phyloP scores from a whole-genome alignment of 2,797 vertebrate species.

The Lacerta viridis region DNA sequence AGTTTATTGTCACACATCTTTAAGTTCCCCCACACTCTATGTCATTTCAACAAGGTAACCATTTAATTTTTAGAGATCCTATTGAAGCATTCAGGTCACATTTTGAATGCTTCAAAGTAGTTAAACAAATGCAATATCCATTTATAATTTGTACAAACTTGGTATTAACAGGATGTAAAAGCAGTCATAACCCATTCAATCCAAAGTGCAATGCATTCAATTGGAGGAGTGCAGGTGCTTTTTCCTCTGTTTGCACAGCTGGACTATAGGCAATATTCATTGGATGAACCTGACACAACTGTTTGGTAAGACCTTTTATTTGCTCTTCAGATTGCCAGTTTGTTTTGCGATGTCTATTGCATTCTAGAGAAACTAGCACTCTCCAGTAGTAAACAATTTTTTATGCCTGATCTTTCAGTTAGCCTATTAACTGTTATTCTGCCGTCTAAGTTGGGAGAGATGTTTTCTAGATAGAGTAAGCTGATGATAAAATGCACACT shows the following conservation, averaged over 20 bases:
- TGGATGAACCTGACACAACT: conserved; percentile 91
- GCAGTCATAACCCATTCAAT: conserved; percentile 97
- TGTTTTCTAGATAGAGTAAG: conserved; percentile 2
- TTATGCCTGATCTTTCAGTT: neutral
- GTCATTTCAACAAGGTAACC: conserved; percentile 30
- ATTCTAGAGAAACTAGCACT: neutral
- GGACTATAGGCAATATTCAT: conserved; percentile 91
- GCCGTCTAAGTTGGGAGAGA: neutral
- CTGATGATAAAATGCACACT: neutral
- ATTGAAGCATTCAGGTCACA: neutral
- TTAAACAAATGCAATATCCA: conserved; percentile 19
- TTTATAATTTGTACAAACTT: conserved; percentile 49
- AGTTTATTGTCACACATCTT: neutral
- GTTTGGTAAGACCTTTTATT: conserved; percentile 87
- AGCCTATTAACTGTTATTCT: neutral
- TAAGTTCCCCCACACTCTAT: neutral
- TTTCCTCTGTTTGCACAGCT: conserved; percentile 98
- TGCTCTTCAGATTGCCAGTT: conserved; percentile 21
- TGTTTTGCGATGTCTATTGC: conserved; percentile 9
- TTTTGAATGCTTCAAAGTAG: conserved; percentile 36
- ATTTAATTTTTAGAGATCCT: neutral
- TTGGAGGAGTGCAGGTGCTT: conserved; percentile 97
- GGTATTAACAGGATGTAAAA: conserved; percentile 91
- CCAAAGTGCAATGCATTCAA: conserved; percentile 97
- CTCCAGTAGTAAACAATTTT: neutral